Evolutionary conservation across 2,113 vertebrate genomes (phyloP), one percentile per base, ranked within the genome.

Genomic region (Cynocephalus volans): DNA sequence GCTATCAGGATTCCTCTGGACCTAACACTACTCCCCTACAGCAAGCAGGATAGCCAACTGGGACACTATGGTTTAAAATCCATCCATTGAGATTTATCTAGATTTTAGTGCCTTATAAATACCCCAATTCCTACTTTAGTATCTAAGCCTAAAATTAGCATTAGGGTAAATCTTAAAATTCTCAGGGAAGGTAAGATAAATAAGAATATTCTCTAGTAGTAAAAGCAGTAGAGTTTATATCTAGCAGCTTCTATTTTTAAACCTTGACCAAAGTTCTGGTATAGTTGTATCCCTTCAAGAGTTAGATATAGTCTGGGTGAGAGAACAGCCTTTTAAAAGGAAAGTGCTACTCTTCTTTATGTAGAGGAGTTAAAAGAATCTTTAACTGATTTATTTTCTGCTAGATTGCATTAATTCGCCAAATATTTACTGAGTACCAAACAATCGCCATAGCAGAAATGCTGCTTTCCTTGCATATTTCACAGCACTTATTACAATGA

Each of bases 161-260:
- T 45, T 48, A 93, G 19, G 24, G 11, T 72, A 70, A 85, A 73
- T 93, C n/a, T 89, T 88, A 70, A 83, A 48, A 67, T 82, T 75
- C 19, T 33, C 19, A 31, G 15, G 48, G 52, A 69, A 65, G 36
- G 83, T 36, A 77, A 85, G 62, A 45, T 77, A 76, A 93, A 58
- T 52, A 54, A 21, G 18, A 52, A 80, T 73, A 92, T 92, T 87
- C 48, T 92, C 24, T 67, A 62, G 33, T 48, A 58, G 28, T 23
- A 64, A 60, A 93, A 52, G 21, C 26, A 92, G 36, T 31, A 90
- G 50, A 84, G 11, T 60, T 86, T 89, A 91, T 64, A 75, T 31
- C n/a, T 75, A 83, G 64, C n/a, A 75, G 3, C 3, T 76, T 54
- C 41, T 81, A 80, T 93, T 77, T 96, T 94, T 50, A 92, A 96